These are phyloP conservation scores for Aphaenogaster ashmeadi DNA, from an alignment of 1,140 invertebrate species.

Conservation along the genomic window DNA sequence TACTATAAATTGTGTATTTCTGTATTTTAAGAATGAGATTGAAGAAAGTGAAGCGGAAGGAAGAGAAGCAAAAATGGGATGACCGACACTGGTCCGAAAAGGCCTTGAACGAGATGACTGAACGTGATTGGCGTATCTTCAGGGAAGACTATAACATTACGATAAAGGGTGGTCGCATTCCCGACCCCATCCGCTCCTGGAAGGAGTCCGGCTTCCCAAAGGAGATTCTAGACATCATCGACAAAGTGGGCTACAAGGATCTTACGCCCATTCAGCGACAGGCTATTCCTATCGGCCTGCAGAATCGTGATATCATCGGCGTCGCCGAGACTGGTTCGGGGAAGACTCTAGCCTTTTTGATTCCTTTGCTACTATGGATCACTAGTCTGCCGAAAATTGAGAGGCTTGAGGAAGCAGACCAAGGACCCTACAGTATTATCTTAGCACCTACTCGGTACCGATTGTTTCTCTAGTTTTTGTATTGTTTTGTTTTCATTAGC, in stretches of 20 bases:
- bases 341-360: slow-evolving; percentile 99
- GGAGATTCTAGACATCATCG: slow-evolving; percentile 98
- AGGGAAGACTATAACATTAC: slow-evolving; percentile 99
- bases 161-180: slow-evolving; percentile 99
- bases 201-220: slow-evolving; percentile 96
- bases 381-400: slow-evolving; percentile 98
- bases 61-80: slow-evolving; percentile 99
- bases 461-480: not conserved
- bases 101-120: slow-evolving; percentile 97
- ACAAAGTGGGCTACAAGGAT: slow-evolving; percentile 98
- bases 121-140: slow-evolving; percentile 99
- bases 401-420: slow-evolving; percentile 95
- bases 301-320: slow-evolving; percentile 99
- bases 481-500: not conserved
- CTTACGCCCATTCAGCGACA: slow-evolving; percentile 99
- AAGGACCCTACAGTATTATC: slow-evolving; percentile 99
- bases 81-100: slow-evolving; percentile 99
- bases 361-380: slow-evolving; percentile 99
- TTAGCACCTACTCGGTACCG: slow-evolving; percentile 95
- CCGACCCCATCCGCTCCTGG: slow-evolving; percentile 98
- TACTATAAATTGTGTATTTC: slow-evolving; percentile 3
- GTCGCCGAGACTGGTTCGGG: slow-evolving; percentile 99
- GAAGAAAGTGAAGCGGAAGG: slow-evolving; percentile 97
- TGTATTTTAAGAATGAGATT: slow-evolving; percentile 90
- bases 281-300: slow-evolving; percentile 99